Evolutionary conservation across 2,113 vertebrate species (phyloP).

Genomic region (Athene cunicularia): DNA sequence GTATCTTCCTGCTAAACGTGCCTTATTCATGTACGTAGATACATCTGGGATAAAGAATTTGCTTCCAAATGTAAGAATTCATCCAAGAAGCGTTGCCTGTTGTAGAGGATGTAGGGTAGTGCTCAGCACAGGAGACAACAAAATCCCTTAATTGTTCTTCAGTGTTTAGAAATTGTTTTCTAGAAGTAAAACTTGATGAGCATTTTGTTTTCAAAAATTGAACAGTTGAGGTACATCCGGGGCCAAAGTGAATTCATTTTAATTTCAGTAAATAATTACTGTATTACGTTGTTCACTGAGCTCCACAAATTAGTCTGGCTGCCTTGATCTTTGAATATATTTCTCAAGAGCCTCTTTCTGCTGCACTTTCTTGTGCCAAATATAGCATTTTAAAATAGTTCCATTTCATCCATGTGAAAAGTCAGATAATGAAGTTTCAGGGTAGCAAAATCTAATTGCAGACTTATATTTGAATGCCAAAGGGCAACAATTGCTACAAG

Average conservation of each 20-base stretch:
- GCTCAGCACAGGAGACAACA: neutral
- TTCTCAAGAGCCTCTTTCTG: neutral
- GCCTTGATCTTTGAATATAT: neutral
- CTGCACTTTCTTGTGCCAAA: neutral
- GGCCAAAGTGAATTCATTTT: neutral
- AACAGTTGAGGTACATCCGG: neutral
- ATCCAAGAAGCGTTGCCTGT: neutral
- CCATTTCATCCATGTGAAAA: neutral
- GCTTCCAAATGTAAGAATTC: neutral
- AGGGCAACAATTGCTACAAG: neutral
- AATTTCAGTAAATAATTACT: neutral
- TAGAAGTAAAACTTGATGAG: neutral
- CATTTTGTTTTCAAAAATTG: neutral
- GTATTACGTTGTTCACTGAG: neutral
- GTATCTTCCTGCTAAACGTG: neutral
- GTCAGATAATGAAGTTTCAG: neutral
- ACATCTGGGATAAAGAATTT: neutral
- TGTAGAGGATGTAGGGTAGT: neutral
- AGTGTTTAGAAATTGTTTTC: neutral
- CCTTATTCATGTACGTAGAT: neutral
- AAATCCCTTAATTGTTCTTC: neutral
- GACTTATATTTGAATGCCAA: neutral
- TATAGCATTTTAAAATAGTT: neutral
- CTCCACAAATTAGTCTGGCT: neutral
- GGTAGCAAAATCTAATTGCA: neutral